Percentiles rank a stretch among this genome's conserved stretches.
These are phyloP conservation scores for Ochropleura leucogaster DNA, from an alignment of 2,888 invertebrate species.

Conservation along the genomic window DNA sequence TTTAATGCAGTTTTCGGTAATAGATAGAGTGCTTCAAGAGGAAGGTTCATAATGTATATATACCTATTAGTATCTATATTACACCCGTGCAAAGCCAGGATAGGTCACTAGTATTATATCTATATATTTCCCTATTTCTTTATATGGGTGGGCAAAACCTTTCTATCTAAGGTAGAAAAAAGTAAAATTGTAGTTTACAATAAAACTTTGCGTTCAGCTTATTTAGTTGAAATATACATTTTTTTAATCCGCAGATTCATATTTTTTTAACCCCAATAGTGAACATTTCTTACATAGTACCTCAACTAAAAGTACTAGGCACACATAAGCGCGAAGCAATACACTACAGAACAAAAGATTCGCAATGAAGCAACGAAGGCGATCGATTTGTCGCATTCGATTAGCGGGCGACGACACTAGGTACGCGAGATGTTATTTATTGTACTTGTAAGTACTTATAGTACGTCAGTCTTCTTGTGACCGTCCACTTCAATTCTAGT, in stretches of 20 bases:
- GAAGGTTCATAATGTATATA: too few relatives aligned
- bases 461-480: slow-evolving; percentile 35
- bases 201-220: too few relatives aligned
- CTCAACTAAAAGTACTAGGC: slow-evolving; percentile 47
- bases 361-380: slow-evolving; percentile 73
- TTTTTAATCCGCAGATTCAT: too few relatives aligned
- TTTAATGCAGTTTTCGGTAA: too few relatives aligned
- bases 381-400: slow-evolving; percentile 82
- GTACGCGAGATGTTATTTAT: slow-evolving; percentile 57
- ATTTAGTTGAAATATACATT: too few relatives aligned
- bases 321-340: slow-evolving; percentile 29
- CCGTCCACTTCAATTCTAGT: slow-evolving; percentile 19
- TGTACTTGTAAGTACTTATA: slow-evolving; percentile 14
- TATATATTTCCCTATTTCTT: not conserved
- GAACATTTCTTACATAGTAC: not conserved
- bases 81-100: too few relatives aligned
- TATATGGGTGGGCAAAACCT: not conserved
- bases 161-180: too few relatives aligned
- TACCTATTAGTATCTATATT: too few relatives aligned
- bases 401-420: slow-evolving; percentile 73
- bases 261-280: too few relatives aligned
- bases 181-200: too few relatives aligned
- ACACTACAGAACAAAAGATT: slow-evolving; percentile 61
- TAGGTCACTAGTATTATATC: too few relatives aligned
- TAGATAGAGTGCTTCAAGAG: too few relatives aligned